Percentiles rank a stretch among this genome's conserved stretches.
These are phyloP conservation scores for Penaeus chinensis DNA, from an alignment of 1,140 invertebrate genomes.

Conservation along the genomic window DNA sequence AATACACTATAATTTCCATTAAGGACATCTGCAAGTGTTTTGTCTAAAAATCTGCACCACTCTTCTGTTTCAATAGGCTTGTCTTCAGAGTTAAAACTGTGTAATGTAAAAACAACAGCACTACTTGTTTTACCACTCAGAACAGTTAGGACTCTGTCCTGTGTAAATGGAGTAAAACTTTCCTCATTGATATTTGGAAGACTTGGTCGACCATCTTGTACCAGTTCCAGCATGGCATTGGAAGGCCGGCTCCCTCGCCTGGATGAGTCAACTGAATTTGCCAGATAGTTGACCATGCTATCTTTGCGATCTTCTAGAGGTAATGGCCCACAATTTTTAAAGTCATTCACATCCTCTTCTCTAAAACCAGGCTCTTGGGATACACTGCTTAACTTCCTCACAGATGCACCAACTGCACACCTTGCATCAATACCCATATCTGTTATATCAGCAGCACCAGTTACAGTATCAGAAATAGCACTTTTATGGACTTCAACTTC, in stretches of 20 bases:
- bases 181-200: constrained; percentile 62
- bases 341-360: constrained; percentile 56
- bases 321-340: constrained; percentile 39
- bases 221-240: constrained; percentile 41
- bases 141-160: constrained; percentile 44
- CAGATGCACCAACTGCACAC: constrained; percentile 52
- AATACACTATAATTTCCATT: constrained; percentile 59
- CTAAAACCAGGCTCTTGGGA: constrained; percentile 57
- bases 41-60: constrained; percentile 79
- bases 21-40: constrained; percentile 66
- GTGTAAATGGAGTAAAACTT: constrained; percentile 52
- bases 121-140: constrained; percentile 62
- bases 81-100: constrained; percentile 64
- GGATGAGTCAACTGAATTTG: constrained; percentile 58
- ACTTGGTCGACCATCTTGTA: constrained; percentile 55
- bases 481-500: constrained; percentile 44
- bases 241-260: constrained; percentile 57
- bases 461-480: constrained; percentile 18
- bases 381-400: constrained; percentile 52
- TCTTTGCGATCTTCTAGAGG: constrained; percentile 55
- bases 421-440: constrained; percentile 50
- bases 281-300: constrained; percentile 56
- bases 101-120: constrained; percentile 63
- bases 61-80: constrained; percentile 84
- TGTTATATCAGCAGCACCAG: constrained; percentile 5